Evolutionary conservation across 1,140 invertebrate species (phyloP).

Genomic region (Nasonia giraulti): DNA sequence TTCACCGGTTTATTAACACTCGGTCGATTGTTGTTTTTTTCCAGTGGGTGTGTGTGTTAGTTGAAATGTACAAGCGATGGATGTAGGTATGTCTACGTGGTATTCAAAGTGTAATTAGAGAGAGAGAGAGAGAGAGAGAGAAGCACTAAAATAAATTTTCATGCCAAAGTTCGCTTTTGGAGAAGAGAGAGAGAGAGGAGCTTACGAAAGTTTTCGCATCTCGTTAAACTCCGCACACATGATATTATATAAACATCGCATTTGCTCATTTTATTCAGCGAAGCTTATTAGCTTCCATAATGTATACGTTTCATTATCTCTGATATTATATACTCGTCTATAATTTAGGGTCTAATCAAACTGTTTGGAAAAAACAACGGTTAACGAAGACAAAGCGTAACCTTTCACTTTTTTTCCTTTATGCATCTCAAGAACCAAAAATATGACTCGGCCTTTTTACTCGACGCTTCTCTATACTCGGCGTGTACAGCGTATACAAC

Average conservation of each 20-base stretch:
- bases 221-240: neutral
- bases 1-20: neutral
- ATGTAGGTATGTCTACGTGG: too few relatives aligned
- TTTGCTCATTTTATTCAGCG: neutral
- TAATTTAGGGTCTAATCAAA: neutral
- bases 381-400: neutral
- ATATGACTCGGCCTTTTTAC: slow-evolving; percentile 2
- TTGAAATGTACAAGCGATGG: too few relatives aligned
- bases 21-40: neutral
- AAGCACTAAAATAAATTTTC: neutral
- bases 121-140: neutral
- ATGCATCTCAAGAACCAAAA: neutral
- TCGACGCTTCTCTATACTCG: neutral
- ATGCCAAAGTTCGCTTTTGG: neutral
- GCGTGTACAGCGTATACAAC: neutral
- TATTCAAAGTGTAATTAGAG: neutral
- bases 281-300: neutral
- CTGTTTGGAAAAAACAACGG: neutral
- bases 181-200: neutral
- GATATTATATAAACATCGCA: neutral
- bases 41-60: too few relatives aligned
- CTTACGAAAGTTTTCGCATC: slow-evolving; percentile 3
- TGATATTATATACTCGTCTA: too few relatives aligned
- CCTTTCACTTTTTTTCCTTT: slow-evolving; percentile 9
- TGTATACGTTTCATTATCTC: neutral